Evolutionary conservation across 2,797 vertebrate species (phyloP).

Genomic region (Spea hammondii): DNA sequence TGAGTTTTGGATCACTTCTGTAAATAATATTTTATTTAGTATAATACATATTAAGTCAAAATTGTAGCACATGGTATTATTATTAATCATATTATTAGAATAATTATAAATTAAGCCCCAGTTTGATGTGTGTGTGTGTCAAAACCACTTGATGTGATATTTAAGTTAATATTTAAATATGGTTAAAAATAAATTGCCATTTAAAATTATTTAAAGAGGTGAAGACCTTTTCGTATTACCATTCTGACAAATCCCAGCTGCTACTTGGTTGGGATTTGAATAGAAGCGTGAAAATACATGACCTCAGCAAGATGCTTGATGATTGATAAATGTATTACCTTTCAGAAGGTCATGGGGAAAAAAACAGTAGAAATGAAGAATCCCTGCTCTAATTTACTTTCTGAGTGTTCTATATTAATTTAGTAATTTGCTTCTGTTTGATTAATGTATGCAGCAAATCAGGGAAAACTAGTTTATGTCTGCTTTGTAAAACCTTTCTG

Average conservation of each 20-base stretch:
- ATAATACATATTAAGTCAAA: no score
- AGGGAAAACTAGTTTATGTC: slow-evolving; percentile 33
- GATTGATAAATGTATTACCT: slow-evolving; percentile 42
- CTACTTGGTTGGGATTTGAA: slow-evolving; percentile 17
- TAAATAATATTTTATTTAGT: no score
- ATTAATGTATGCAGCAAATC: slow-evolving; percentile 50
- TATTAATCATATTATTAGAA: no score
- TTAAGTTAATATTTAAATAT: neutral
- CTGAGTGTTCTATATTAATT: slow-evolving; percentile 41
- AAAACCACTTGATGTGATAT: no score
- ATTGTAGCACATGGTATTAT: no score
- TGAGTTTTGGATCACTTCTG: no score
- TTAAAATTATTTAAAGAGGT: slow-evolving; percentile 33
- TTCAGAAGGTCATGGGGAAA: slow-evolving; percentile 38
- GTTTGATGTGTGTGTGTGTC: no score
- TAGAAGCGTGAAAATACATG: slow-evolving; percentile 23
- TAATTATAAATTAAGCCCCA: no score
- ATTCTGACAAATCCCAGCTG: slow-evolving; percentile 31
- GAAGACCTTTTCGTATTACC: slow-evolving; percentile 11
- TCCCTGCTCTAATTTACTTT: slow-evolving; percentile 19
- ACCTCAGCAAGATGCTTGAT: slow-evolving; percentile 39
- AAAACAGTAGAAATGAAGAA: slow-evolving; percentile 39
- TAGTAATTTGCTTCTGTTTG: slow-evolving; percentile 44
- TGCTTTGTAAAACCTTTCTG: slow-evolving; percentile 28
- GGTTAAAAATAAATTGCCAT: neutral